Conservation (phyloP, 2,113 vertebrate species). For the Trematomus loennbergii region DNA sequence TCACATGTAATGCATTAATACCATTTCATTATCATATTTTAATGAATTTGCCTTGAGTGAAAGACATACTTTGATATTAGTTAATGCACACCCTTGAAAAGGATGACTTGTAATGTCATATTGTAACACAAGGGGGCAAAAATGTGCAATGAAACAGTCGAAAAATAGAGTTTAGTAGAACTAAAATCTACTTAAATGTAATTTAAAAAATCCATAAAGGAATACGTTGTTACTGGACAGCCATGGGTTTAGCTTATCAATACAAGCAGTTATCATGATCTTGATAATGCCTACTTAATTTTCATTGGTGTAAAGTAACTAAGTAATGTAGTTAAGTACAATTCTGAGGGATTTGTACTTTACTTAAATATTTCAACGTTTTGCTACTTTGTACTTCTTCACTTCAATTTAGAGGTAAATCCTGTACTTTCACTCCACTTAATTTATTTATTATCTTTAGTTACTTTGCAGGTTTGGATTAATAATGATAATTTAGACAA, state of each 20-base stretch:
- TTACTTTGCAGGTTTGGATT: no score
- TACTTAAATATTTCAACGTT: no score
- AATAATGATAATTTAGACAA: no score
- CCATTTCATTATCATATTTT: not conserved
- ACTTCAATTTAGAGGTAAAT: no score
- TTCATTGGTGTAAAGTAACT: no score
- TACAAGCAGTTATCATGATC: not conserved
- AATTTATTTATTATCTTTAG: no score
- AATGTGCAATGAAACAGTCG: not conserved
- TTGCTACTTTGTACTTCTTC: no score
- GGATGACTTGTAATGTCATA: slow-evolving; percentile 6
- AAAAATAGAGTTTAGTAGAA: not conserved
- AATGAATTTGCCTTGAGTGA: not conserved
- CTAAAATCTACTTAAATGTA: not conserved
- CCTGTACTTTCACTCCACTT: no score
- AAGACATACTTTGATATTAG: not conserved
- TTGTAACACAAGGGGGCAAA: slow-evolving; percentile 52
- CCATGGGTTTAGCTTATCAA: not conserved
- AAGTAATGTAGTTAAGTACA: no score
- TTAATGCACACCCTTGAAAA: not conserved
- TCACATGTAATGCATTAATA: not conserved
- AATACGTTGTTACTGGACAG: not conserved
- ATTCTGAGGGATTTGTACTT: no score
- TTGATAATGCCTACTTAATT: not conserved
- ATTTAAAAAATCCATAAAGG: not conserved